Percentiles rank a stretch among this genome's conserved stretches.
These are phyloP conservation scores for Chironomus riparius DNA, from an alignment of 2,888 invertebrate species.

Conservation along the genomic window DNA sequence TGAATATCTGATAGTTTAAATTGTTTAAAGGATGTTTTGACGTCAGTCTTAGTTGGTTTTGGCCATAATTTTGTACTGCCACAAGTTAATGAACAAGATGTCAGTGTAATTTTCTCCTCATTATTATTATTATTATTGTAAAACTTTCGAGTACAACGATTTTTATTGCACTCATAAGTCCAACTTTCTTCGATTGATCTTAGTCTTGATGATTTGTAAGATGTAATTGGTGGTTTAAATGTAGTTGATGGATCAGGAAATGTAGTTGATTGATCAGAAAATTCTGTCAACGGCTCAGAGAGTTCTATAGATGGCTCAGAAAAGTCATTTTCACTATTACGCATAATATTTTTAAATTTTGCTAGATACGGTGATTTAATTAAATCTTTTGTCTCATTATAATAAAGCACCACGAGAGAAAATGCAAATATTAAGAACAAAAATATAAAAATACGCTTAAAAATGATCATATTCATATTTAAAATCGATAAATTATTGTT, in stretches of 20 bases:
- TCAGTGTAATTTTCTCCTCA: constrained; percentile 49
- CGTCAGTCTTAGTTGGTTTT: constrained; percentile 59
- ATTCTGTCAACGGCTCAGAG: too few relatives aligned
- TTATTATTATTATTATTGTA: constrained; percentile 35
- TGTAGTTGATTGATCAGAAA: too few relatives aligned
- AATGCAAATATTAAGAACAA: not conserved
- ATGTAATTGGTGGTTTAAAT: too few relatives aligned
- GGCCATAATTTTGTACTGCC: constrained; percentile 69
- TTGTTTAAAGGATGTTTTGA: constrained; percentile 55
- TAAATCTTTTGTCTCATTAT: not conserved
- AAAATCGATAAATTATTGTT: too few relatives aligned
- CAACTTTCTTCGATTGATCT: constrained; percentile 49
- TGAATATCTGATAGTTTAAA: constrained; percentile 40
- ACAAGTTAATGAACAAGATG: constrained; percentile 71
- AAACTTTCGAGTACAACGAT: constrained; percentile 57
- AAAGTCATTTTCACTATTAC: not conserved
- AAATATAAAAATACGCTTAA: too few relatives aligned
- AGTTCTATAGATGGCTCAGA: not conserved
- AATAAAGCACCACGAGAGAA: not conserved
- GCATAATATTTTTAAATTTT: not conserved
- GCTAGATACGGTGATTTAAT: not conserved
- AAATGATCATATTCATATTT: too few relatives aligned
- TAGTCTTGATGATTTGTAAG: not conserved
- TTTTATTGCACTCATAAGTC: constrained; percentile 65
- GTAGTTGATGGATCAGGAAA: too few relatives aligned